Evolutionary conservation across 1,140 invertebrate genomes (phyloP).

Genomic region (Parasteatoda tepidariorum): DNA sequence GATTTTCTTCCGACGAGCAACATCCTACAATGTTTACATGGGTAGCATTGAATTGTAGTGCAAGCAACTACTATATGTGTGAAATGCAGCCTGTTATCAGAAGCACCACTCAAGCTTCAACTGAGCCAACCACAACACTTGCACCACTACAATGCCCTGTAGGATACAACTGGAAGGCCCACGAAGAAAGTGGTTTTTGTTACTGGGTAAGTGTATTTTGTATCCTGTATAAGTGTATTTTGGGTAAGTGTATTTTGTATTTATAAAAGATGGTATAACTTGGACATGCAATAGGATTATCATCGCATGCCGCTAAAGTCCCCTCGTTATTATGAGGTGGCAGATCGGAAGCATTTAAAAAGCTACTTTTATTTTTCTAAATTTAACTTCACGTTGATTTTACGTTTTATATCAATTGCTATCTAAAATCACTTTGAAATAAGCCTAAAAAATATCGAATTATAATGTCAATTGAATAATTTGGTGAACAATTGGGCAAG

Average conservation of each 20-base stretch:
- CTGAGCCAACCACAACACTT: not conserved
- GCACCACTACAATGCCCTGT: not conserved
- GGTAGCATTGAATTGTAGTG: not conserved
- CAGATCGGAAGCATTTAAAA: not conserved
- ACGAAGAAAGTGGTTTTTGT: not conserved
- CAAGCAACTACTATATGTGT: not conserved
- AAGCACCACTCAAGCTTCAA: not conserved
- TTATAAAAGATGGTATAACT: too few relatives aligned
- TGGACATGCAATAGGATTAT: too few relatives aligned
- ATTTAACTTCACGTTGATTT: too few relatives aligned
- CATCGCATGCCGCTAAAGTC: not conserved
- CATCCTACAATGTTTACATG: conserved; percentile 21
- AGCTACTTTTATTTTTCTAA: too few relatives aligned
- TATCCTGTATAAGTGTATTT: too few relatives aligned
- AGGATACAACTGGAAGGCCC: conserved; percentile 40
- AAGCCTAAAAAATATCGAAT: too few relatives aligned
- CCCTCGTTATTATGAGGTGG: not conserved
- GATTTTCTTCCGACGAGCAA: not conserved
- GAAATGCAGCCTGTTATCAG: not conserved
- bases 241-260: too few relatives aligned
- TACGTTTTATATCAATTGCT: too few relatives aligned
- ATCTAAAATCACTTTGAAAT: too few relatives aligned
- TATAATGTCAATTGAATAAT: too few relatives aligned
- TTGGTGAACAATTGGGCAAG: too few relatives aligned
- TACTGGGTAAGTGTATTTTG: conserved; percentile 31